These are phyloP conservation scores for Grammomys surdaster DNA, from an alignment of 2,113 vertebrate species.

Conservation along the genomic window DNA sequence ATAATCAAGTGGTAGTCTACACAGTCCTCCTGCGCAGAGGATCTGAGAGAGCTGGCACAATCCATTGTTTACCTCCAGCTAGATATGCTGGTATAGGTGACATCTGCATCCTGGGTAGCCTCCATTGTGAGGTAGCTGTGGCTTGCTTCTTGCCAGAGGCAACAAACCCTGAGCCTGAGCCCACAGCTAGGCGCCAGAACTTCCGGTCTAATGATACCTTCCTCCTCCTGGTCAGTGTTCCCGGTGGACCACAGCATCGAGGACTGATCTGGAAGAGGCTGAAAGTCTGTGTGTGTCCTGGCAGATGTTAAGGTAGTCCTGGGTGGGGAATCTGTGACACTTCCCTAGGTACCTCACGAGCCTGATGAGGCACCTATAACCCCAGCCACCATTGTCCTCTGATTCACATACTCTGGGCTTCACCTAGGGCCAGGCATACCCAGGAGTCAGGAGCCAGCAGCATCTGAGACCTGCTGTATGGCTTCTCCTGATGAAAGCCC, in stretches of 20 bases:
- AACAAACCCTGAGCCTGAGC: not conserved
- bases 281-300: not conserved
- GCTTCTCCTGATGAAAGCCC: conserved; percentile 9
- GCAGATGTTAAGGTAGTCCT: not conserved
- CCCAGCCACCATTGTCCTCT: not conserved
- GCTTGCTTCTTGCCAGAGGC: not conserved
- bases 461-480: not conserved
- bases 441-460: not conserved
- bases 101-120: not conserved
- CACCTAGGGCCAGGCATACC: not conserved
- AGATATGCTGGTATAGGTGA: not conserved
- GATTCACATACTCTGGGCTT: not conserved
- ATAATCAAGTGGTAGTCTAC: not conserved
- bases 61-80: not conserved
- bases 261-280: conserved; percentile 14
- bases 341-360: not conserved
- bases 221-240: not conserved
- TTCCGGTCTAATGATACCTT: conserved; percentile 33
- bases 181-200: conserved; percentile 8
- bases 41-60: not conserved
- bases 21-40: not conserved
- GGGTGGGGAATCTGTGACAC: not conserved
- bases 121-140: conserved; percentile 76
- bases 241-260: not conserved
- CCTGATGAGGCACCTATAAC: not conserved